Evolutionary conservation across 2,113 vertebrate genomes (phyloP).

Genomic region (Salvator merianae): DNA sequence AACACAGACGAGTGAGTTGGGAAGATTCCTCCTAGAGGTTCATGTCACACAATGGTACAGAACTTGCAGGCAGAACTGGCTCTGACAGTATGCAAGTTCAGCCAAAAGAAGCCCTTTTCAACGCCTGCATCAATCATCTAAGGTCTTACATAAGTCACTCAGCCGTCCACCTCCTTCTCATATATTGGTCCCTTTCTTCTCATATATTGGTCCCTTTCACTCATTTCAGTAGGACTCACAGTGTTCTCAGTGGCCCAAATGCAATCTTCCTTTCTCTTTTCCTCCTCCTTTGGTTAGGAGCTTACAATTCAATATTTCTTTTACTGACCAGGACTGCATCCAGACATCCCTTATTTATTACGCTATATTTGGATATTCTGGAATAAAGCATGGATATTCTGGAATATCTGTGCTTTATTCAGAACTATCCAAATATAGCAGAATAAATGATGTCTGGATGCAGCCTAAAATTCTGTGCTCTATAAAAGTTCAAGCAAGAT

Average conservation of each 20-base stretch:
- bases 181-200: neutral
- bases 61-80: neutral
- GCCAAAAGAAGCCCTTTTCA: neutral
- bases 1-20: slow-evolving; percentile 11
- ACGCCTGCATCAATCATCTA: neutral
- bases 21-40: neutral
- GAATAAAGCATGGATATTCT: too few species aligned
- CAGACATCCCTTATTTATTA: too few species aligned
- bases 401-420: too few species aligned
- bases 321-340: too few species aligned
- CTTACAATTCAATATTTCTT: neutral
- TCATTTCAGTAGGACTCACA: neutral
- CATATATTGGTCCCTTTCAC: neutral
- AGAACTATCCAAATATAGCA: too few species aligned
- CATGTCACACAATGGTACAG: rapidly evolving
- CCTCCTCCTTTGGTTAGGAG: slow-evolving; percentile 16
- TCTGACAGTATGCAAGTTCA: neutral
- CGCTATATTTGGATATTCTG: too few species aligned
- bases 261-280: neutral
- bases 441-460: too few species aligned
- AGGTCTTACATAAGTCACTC: neutral
- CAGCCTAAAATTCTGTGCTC: slow-evolving; percentile 1
- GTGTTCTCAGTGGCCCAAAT: neutral
- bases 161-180: neutral
- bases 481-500: slow-evolving; percentile 7